Conservation (phyloP, 2,797 vertebrate species). For the Dryobates pubescens region DNA sequence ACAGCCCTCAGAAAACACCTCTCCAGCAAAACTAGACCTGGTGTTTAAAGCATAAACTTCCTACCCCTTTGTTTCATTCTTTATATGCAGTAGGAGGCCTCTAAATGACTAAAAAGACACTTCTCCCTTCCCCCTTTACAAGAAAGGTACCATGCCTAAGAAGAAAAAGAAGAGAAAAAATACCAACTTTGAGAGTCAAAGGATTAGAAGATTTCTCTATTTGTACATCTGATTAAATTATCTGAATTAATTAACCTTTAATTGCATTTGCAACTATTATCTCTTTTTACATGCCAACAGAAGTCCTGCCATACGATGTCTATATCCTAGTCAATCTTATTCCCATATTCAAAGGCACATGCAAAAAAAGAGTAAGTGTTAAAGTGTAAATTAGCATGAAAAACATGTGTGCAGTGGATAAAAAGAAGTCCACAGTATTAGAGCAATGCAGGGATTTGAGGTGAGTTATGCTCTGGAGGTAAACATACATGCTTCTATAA, state of each 20-base stretch:
- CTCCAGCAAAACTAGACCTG: not conserved
- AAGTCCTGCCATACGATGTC: conserved; percentile 52
- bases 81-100: not conserved
- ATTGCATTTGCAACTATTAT: conserved; percentile 32
- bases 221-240: conserved; percentile 18
- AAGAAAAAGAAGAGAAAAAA: not conserved
- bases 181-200: not conserved
- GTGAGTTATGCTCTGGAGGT: not conserved
- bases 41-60: not conserved
- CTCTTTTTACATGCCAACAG: conserved; percentile 16
- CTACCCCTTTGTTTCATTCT: not conserved
- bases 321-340: conserved; percentile 13
- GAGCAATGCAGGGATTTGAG: not conserved
- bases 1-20: not conserved
- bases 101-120: not conserved
- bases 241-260: conserved; percentile 61
- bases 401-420: not conserved
- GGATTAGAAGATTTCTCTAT: not conserved
- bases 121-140: not conserved
- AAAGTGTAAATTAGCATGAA: not conserved
- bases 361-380: not conserved
- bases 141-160: not conserved
- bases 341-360: not conserved
- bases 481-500: not conserved
- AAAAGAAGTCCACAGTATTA: not conserved